A percentile compares a stretch with the other conserved stretches of the same genome.
Conservation (phyloP, 2,888 invertebrate species). For the Leucania comma region DNA sequence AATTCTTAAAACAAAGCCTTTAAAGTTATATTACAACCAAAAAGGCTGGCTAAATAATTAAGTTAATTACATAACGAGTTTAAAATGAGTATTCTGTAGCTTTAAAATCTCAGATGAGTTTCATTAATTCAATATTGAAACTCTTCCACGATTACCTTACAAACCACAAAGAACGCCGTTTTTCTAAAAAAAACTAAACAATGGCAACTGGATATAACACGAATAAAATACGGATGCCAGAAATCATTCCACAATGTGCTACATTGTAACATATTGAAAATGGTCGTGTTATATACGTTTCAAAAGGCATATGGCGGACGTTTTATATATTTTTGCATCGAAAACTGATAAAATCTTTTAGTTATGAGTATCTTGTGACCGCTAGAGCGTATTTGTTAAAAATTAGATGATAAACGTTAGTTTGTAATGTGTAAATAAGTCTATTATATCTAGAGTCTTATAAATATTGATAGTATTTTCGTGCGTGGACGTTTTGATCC, state of each 20-base stretch:
- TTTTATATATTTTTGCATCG: conserved; percentile 91
- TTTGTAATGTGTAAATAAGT: conserved; percentile 90
- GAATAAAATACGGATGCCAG: conserved; percentile 69
- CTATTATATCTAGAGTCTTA: conserved; percentile 89
- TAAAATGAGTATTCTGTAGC: neutral
- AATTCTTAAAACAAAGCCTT: conserved; percentile 25
- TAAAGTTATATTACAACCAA: neutral
- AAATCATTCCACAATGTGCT: conserved; percentile 36
- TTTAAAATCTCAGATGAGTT: conserved; percentile 26
- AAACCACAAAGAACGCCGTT: conserved; percentile 76
- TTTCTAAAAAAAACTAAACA: conserved; percentile 77
- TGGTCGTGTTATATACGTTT: conserved; percentile 82
- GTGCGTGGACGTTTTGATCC: conserved; percentile 91
- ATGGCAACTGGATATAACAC: conserved; percentile 86
- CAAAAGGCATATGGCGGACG: conserved; percentile 91
- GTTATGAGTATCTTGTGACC: conserved; percentile 90
- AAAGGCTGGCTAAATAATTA: neutral
- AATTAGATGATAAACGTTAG: conserved; percentile 90
- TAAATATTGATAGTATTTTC: conserved; percentile 90
- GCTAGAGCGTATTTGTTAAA: conserved; percentile 89
- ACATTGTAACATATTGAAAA: conserved; percentile 62
- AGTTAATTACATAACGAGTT: conserved; percentile 6
- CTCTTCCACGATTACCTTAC: conserved; percentile 30
- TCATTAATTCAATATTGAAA: conserved; percentile 23
- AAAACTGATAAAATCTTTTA: conserved; percentile 91